These are phyloP conservation scores for Holacanthus passer DNA, from an alignment of 2,113 vertebrate species.

Conservation along the genomic window DNA sequence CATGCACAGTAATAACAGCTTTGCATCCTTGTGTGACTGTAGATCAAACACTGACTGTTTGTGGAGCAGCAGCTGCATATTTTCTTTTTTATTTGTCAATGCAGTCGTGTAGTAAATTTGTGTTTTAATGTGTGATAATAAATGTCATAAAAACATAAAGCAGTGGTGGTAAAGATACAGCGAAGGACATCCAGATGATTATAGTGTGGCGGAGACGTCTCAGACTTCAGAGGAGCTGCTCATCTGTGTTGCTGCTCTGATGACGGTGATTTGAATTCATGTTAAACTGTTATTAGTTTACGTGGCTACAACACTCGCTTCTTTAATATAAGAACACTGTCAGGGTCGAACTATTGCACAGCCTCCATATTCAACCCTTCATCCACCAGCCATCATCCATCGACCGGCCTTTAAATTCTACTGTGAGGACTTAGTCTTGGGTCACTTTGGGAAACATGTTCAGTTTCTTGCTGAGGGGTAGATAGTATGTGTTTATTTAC, in stretches of 20 bases:
- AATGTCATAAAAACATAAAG: slow-evolving; percentile 19
- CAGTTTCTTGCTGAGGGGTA: neutral
- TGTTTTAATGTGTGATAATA: slow-evolving; percentile 17
- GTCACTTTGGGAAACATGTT: neutral
- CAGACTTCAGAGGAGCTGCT: neutral
- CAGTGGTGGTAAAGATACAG: slow-evolving; percentile 17
- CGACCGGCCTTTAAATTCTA: neutral
- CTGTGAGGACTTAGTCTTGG: too few species aligned
- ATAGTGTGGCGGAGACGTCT: neutral
- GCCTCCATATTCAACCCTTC: slow-evolving; percentile 1
- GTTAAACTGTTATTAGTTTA: neutral
- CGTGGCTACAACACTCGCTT: neutral
- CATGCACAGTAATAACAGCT: slow-evolving; percentile 7
- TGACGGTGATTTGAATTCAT: neutral
- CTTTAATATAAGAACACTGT: neutral
- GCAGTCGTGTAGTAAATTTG: slow-evolving; percentile 6
- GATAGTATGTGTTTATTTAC: neutral
- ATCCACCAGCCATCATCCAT: neutral
- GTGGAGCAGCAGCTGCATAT: neutral
- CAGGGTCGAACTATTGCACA: neutral
- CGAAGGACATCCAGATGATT: slow-evolving; percentile 30
- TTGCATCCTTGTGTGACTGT: neutral
- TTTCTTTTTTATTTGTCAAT: neutral
- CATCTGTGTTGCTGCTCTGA: neutral
- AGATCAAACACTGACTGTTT: neutral